Percentiles rank a stretch among this genome's conserved stretches.
Conservation (phyloP, 1,140 invertebrate genomes). For the Calosoma granatense region DNA sequence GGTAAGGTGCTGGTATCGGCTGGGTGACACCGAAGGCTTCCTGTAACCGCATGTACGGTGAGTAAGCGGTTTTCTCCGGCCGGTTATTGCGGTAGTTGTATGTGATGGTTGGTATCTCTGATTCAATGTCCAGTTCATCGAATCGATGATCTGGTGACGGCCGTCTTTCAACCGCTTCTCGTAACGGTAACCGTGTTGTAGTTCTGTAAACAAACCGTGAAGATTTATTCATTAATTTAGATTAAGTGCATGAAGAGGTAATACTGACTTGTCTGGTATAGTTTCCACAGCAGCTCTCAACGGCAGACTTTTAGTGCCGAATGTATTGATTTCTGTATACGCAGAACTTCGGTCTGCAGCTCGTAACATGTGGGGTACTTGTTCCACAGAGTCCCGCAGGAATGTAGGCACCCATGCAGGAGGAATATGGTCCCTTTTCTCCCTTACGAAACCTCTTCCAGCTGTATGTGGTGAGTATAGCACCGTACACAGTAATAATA, state of each 20-base stretch:
- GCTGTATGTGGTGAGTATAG: neutral
- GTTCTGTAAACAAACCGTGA: conserved; percentile 14
- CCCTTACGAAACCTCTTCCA: neutral
- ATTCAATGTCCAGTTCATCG: conserved; percentile 39
- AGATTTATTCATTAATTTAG: neutral
- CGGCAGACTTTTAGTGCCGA: conserved; percentile 36
- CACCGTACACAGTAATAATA: too few species aligned
- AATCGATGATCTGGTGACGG: conserved; percentile 43
- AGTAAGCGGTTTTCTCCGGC: conserved; percentile 3
- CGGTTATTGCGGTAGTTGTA: neutral
- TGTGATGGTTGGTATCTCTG: neutral
- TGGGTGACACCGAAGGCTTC: conserved; percentile 29
- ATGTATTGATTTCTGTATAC: conserved; percentile 22
- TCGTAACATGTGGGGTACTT: neutral
- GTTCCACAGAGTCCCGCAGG: neutral
- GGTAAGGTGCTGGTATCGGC: conserved; percentile 26
- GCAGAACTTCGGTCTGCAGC: conserved; percentile 18
- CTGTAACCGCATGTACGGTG: conserved; percentile 20
- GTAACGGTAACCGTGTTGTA: conserved; percentile 36
- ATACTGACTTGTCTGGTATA: conserved; percentile 35
- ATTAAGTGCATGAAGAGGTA: neutral
- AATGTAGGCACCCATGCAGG: neutral
- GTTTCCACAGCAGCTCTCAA: conserved; percentile 48
- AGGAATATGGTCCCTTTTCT: neutral
- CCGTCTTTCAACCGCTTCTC: conserved; percentile 59